Evolutionary conservation across 2,797 vertebrate genomes (phyloP).

Genomic region (Valencia hispanica): DNA sequence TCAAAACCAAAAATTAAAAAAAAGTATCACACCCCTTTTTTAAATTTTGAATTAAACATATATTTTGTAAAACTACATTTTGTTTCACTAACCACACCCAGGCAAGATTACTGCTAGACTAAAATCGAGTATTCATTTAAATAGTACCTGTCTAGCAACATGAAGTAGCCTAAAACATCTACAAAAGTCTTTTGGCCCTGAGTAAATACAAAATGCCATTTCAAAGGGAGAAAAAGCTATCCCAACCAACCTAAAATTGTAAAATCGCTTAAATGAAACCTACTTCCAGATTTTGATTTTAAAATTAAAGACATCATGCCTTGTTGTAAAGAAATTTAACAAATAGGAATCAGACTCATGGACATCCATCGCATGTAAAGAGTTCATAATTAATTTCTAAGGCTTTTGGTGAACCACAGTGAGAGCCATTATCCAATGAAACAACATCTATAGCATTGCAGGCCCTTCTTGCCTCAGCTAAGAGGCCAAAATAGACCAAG

Average conservation of each 20-base stretch:
- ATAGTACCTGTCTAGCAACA: neutral
- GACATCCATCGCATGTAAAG: too few relatives aligned
- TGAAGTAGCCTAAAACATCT: neutral
- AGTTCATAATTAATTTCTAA: neutral
- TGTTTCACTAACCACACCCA: neutral
- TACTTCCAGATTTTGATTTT: neutral
- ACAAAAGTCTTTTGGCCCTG: neutral
- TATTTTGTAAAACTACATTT: neutral
- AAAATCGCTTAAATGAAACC: neutral
- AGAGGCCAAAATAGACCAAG: too few relatives aligned
- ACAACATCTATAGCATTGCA: neutral
- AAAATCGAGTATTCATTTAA: neutral
- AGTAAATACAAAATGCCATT: neutral
- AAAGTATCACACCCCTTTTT: neutral
- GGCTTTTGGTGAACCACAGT: neutral
- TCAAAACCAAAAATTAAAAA: neutral
- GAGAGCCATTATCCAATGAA: too few relatives aligned
- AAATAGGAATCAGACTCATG: neutral
- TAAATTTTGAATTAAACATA: neutral
- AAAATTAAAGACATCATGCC: neutral
- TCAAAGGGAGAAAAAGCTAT: neutral
- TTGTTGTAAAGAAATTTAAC: neutral
- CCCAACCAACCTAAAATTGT: neutral
- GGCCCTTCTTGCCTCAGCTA: too few relatives aligned
- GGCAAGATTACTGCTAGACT: neutral